phyloP scores from a whole-genome alignment of 2,888 invertebrate genomes.

The Hydrotaea cyrtoneurina region DNA sequence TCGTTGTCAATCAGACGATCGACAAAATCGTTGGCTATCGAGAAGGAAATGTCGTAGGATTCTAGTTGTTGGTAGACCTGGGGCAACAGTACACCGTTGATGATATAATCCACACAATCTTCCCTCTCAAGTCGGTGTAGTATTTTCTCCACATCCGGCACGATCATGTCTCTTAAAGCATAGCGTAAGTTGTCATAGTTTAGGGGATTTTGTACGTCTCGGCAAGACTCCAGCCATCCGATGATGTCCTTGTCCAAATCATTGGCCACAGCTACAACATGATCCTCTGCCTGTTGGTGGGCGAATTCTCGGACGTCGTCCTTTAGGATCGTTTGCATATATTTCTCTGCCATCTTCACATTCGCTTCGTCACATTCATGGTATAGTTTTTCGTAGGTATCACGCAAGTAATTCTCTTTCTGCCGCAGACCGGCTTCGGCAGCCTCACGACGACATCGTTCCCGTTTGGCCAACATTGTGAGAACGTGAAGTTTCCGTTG shows the following conservation, averaged over 20 bases:
- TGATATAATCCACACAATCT: slow-evolving; percentile 69
- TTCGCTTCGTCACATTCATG: slow-evolving; percentile 82
- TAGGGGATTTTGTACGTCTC: slow-evolving; percentile 72
- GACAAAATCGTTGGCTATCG: slow-evolving; percentile 70
- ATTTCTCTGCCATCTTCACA: slow-evolving; percentile 84
- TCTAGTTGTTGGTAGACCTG: slow-evolving; percentile 80
- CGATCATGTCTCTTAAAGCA: slow-evolving; percentile 70
- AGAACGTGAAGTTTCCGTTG: slow-evolving; percentile 90
- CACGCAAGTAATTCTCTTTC: slow-evolving; percentile 86
- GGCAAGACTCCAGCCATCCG: slow-evolving; percentile 72
- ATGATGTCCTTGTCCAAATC: slow-evolving; percentile 82
- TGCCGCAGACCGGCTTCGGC: slow-evolving; percentile 90
- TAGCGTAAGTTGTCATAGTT: slow-evolving; percentile 71
- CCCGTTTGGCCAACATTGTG: slow-evolving; percentile 88
- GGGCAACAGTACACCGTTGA: slow-evolving; percentile 80
- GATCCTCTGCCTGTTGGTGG: slow-evolving; percentile 82
- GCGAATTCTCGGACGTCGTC: slow-evolving; percentile 84
- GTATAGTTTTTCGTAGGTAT: slow-evolving; percentile 91
- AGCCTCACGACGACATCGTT: slow-evolving; percentile 88
- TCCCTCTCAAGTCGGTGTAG: slow-evolving; percentile 68
- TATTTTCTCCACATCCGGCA: slow-evolving; percentile 69
- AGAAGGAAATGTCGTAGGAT: slow-evolving; percentile 70
- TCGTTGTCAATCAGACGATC: slow-evolving; percentile 76
- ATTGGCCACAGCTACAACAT: slow-evolving; percentile 82
- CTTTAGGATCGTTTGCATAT: slow-evolving; percentile 84